Conservation (phyloP, 2,113 vertebrate genomes). For the Pan paniscus region DNA sequence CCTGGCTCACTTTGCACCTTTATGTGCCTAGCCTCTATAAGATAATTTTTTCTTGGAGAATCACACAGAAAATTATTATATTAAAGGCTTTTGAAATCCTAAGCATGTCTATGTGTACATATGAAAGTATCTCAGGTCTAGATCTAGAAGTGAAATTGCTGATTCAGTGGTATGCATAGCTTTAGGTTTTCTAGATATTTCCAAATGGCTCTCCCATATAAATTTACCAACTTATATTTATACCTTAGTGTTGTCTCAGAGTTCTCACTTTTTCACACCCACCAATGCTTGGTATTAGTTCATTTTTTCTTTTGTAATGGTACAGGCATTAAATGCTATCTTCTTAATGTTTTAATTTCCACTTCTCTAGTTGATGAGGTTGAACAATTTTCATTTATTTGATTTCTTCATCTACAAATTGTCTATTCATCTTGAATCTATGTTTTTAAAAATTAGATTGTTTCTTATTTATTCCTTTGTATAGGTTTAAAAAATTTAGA, state of each 20-base stretch:
- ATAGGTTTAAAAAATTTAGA: neutral
- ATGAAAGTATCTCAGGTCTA: neutral
- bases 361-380: too few relatives aligned
- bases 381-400: neutral
- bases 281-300: neutral
- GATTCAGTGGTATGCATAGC: neutral
- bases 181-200: neutral
- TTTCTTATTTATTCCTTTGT: neutral
- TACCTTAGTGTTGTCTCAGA: too few relatives aligned
- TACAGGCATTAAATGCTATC: neutral
- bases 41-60: neutral
- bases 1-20: neutral
- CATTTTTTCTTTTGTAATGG: neutral
- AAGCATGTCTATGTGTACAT: too few relatives aligned
- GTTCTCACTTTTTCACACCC: neutral
- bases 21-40: neutral
- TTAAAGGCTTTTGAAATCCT: neutral
- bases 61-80: neutral
- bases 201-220: neutral
- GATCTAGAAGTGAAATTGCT: neutral
- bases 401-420: neutral
- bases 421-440: neutral
- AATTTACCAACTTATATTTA: neutral
- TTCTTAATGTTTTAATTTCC: too few relatives aligned
- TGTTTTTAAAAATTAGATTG: neutral